These are phyloP conservation scores for Ischnura elegans DNA, from an alignment of 2,888 invertebrate genomes.

Conservation along the genomic window DNA sequence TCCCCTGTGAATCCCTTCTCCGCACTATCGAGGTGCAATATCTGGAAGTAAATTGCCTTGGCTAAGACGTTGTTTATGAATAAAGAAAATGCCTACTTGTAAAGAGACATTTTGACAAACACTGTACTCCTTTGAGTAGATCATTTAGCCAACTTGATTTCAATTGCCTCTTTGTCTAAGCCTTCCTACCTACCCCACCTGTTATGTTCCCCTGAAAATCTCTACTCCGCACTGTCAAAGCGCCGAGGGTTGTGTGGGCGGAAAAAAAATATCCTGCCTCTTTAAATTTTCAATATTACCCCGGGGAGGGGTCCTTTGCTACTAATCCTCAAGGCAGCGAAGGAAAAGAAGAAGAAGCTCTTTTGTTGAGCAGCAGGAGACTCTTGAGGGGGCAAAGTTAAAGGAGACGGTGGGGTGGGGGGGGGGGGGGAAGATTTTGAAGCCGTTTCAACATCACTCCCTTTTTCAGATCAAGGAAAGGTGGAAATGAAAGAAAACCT, in stretches of 20 bases:
- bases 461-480: neutral
- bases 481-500: neutral
- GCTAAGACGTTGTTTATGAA: too few relatives aligned
- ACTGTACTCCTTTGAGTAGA: too few relatives aligned
- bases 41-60: too few relatives aligned
- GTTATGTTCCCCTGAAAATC: too few relatives aligned
- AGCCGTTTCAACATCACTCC: neutral
- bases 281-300: conserved; percentile 37
- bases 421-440: neutral
- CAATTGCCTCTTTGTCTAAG: too few relatives aligned
- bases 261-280: neutral
- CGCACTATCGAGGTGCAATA: too few relatives aligned
- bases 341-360: neutral
- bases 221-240: conserved; percentile 17
- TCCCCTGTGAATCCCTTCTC: too few relatives aligned
- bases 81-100: too few relatives aligned
- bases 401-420: neutral
- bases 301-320: neutral
- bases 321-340: neutral
- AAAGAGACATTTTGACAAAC: too few relatives aligned
- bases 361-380: neutral
- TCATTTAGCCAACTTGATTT: too few relatives aligned
- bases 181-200: too few relatives aligned
- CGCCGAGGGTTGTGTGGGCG: neutral
- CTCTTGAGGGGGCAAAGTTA: neutral